A percentile compares a stretch with the other conserved stretches of the same genome.
These are phyloP conservation scores for Aeoliscus strigatus DNA, from an alignment of 2,797 vertebrate genomes.

Conservation along the genomic window DNA sequence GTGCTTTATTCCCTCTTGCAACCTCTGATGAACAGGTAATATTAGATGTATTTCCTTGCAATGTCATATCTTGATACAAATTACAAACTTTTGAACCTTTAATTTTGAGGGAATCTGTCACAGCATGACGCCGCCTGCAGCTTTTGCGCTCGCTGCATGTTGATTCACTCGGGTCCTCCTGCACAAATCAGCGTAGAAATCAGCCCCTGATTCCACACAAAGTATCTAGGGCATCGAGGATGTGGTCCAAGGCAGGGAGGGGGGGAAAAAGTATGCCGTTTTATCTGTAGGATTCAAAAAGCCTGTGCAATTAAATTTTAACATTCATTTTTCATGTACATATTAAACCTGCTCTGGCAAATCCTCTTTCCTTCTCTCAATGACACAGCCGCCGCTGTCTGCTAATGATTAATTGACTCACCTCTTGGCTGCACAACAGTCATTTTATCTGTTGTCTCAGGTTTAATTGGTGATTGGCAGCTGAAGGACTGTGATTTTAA, in stretches of 20 bases:
- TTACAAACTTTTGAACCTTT: conserved; percentile 8
- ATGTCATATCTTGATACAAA: conserved; percentile 7
- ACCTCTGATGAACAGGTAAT: no score
- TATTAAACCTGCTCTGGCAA: conserved; percentile 53
- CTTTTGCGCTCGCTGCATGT: conserved; percentile 5
- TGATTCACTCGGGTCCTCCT: conserved; percentile 15
- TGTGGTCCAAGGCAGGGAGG: conserved; percentile 23
- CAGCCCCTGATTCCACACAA: conserved; percentile 33
- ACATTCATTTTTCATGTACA: conserved; percentile 57
- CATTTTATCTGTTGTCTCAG: conserved; percentile 22
- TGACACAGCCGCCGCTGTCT: conserved; percentile 8
- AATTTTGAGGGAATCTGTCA: conserved; percentile 4
- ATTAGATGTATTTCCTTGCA: no score
- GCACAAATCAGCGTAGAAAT: conserved; percentile 27
- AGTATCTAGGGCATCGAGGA: conserved; percentile 40
- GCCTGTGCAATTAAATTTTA: conserved; percentile 51
- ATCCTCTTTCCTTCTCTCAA: conserved; percentile 21
- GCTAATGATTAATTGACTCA: conserved; percentile 32
- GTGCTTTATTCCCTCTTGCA: no score
- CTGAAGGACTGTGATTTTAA: conserved; percentile 17
- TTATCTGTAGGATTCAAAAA: conserved; percentile 61
- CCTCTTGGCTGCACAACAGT: conserved; percentile 23
- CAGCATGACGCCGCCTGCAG: conserved; percentile 13
- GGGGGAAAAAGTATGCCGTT: conserved; percentile 40
- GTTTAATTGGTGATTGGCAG: conserved; percentile 50